Conservation (phyloP, 1,140 invertebrate genomes). For the Aphidius ervi region DNA sequence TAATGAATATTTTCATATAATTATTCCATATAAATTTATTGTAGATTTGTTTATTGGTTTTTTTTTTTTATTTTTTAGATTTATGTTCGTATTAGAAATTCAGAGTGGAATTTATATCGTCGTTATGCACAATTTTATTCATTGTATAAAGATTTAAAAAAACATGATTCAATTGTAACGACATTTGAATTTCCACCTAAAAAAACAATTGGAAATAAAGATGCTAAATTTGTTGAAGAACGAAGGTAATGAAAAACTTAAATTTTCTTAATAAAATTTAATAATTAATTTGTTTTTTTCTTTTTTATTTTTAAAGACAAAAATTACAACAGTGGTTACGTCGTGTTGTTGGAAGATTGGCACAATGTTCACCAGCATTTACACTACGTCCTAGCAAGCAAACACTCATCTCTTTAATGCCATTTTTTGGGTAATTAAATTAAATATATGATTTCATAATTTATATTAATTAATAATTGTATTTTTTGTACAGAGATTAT, state of each 20-base stretch:
- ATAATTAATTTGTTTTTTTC: too few relatives aligned
- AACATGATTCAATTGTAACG: conserved; percentile 71
- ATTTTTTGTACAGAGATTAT: conserved; percentile 35
- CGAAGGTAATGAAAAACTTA: not conserved
- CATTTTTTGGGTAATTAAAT: conserved; percentile 72
- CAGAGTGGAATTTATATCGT: conserved; percentile 92
- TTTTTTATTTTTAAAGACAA: conserved; percentile 31
- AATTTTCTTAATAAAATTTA: conserved; percentile 50
- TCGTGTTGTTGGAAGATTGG: conserved; percentile 65
- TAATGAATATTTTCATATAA: conserved; percentile 39
- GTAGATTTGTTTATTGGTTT: conserved; percentile 17
- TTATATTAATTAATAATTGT: conserved; percentile 17
- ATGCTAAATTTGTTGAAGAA: conserved; percentile 50
- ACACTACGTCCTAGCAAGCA: conserved; percentile 64
- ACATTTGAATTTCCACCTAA: conserved; percentile 91
- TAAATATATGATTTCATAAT: not conserved
- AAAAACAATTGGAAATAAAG: conserved; percentile 83
- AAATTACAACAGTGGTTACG: conserved; percentile 76
- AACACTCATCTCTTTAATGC: conserved; percentile 67
- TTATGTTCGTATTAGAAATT: conserved; percentile 78
- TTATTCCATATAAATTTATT: not conserved
- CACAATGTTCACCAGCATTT: conserved; percentile 67
- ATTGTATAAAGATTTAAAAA: conserved; percentile 76
- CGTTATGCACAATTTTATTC: conserved; percentile 87
- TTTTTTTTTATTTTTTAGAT: conserved; percentile 54